Percentiles rank a stretch among this genome's conserved stretches.
Conservation (phyloP, 1,140 invertebrate genomes). For the Mycetomoellerius zeteki region DNA sequence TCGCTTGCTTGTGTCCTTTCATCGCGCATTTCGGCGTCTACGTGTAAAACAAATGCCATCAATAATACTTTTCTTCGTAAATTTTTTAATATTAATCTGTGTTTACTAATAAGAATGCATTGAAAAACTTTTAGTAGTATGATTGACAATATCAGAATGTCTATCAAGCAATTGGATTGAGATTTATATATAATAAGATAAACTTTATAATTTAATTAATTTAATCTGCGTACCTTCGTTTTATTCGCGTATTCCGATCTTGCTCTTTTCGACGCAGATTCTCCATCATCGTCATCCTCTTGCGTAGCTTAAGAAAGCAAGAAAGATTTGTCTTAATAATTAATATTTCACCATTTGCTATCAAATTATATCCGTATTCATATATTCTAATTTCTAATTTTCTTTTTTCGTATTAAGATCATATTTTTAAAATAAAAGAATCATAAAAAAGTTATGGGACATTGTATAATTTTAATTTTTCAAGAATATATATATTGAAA, state of each 20-base stretch:
- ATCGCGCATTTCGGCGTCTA: constrained; percentile 95
- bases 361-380: not conserved
- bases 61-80: constrained; percentile 22
- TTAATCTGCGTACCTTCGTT: constrained; percentile 78
- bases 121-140: not conserved
- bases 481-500: not conserved
- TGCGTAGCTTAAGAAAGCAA: constrained; percentile 78
- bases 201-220: constrained; percentile 16
- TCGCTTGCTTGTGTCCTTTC: constrained; percentile 96
- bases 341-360: not conserved
- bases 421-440: constrained; percentile 25
- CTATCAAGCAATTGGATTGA: not conserved
- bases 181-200: not conserved
- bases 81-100: not conserved
- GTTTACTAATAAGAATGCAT: not conserved
- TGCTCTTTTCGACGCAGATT: constrained; percentile 86
- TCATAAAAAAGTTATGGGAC: not conserved
- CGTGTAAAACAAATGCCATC: constrained; percentile 19
- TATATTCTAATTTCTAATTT: not conserved
- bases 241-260: constrained; percentile 82
- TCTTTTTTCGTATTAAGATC: not conserved
- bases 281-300: constrained; percentile 83
- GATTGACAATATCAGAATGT: not conserved
- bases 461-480: not conserved
- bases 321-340: constrained; percentile 6